These are phyloP conservation scores for Sebastiscus albofasciatus DNA, from an alignment of 2,797 vertebrate genomes.

Conservation along the genomic window DNA sequence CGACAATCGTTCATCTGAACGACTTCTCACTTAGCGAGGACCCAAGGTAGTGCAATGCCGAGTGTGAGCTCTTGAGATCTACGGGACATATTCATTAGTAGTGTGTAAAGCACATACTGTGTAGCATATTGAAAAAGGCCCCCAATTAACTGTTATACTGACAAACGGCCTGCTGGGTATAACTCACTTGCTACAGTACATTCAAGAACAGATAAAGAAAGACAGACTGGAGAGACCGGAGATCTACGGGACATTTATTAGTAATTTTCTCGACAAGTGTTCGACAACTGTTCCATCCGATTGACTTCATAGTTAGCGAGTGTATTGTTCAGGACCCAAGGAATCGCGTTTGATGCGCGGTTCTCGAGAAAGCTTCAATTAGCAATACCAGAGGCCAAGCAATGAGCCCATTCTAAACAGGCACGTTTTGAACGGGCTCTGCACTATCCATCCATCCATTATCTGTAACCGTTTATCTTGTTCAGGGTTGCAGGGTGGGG, in stretches of 20 bases:
- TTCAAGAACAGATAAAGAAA: neutral
- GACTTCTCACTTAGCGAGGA: neutral
- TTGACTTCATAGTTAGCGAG: rapidly evolving
- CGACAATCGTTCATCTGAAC: neutral
- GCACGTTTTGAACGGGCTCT: neutral
- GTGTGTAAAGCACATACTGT: neutral
- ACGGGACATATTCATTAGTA: neutral
- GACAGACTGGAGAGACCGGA: neutral
- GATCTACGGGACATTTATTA: neutral
- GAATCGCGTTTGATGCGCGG: rapidly evolving
- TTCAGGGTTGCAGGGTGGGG: too few relatives aligned
- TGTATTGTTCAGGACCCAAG: neutral
- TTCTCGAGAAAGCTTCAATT: too few relatives aligned
- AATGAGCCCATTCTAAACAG: neutral
- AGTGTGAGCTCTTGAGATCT: neutral
- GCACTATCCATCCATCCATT: neutral
- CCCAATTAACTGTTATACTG: neutral
- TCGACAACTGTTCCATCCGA: neutral
- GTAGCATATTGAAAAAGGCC: neutral
- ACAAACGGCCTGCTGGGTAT: neutral
- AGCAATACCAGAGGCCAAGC: neutral
- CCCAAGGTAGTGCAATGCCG: neutral
- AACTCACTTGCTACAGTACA: neutral
- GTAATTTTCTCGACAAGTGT: neutral
- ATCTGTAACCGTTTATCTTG: too few relatives aligned